phyloP scores from a whole-genome alignment of 2,888 invertebrate genomes.

The Coelopa pilipes region DNA sequence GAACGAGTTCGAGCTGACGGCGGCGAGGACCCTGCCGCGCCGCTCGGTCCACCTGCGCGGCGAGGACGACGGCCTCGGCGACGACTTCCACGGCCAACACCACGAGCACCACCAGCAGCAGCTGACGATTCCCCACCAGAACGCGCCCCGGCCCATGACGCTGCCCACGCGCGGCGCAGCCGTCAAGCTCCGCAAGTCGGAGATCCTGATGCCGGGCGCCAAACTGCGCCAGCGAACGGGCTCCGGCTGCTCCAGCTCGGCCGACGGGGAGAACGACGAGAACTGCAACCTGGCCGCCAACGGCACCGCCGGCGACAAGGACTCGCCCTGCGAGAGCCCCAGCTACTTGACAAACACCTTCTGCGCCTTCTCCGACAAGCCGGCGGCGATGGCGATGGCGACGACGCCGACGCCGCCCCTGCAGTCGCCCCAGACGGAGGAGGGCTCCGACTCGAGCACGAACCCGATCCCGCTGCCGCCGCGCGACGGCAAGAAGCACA shows the following conservation, averaged over 20 bases:
- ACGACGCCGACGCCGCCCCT: not conserved
- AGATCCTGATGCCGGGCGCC: constrained; percentile 34
- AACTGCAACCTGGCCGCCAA: constrained; percentile 47
- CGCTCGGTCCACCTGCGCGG: constrained; percentile 52
- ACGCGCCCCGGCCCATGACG: constrained; percentile 64
- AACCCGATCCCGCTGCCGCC: constrained; percentile 85
- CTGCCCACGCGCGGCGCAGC: constrained; percentile 63
- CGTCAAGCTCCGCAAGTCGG: constrained; percentile 56
- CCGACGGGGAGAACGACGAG: constrained; percentile 43
- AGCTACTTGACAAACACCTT: constrained; percentile 63
- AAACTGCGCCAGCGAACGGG: not conserved
- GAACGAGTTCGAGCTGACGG: constrained; percentile 59
- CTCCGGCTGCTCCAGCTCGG: constrained; percentile 34
- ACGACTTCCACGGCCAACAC: not conserved
- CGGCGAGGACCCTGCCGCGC: constrained; percentile 61
- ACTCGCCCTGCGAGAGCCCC: constrained; percentile 63
- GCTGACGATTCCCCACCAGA: constrained; percentile 52
- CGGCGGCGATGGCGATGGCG: not conserved
- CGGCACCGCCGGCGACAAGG: constrained; percentile 45
- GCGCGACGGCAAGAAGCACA: constrained; percentile 70
- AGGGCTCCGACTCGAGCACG: constrained; percentile 34
- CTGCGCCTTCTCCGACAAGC: constrained; percentile 60
- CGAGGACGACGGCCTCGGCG: constrained; percentile 43
- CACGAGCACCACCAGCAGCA: constrained; percentile 31
- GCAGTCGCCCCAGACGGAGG: constrained; percentile 1